A percentile compares a stretch with the other conserved stretches of the same genome.
Conservation (phyloP, 2,888 invertebrate species). For the Dolichopus griseipennis region DNA sequence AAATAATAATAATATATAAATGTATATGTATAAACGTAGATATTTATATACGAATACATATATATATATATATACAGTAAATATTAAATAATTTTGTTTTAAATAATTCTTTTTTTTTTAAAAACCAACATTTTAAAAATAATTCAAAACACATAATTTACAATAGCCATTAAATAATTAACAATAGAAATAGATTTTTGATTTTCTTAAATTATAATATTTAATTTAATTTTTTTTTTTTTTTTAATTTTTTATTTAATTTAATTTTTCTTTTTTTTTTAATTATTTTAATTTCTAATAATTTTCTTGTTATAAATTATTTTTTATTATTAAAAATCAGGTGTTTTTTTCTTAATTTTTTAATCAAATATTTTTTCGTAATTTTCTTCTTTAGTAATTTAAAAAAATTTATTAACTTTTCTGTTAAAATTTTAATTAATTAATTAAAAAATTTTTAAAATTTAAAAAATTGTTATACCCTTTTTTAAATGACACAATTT, state of each 20-base stretch:
- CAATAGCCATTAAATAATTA: conserved; percentile 24
- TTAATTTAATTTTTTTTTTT: conserved; percentile 12
- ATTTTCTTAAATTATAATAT: conserved; percentile 13
- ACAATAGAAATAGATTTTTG: conserved; percentile 23
- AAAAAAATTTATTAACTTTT: too few species aligned
- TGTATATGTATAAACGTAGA: too few species aligned
- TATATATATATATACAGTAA: too few species aligned
- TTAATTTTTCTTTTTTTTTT: too few species aligned
- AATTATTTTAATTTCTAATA: too few species aligned
- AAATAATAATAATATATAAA: background rate
- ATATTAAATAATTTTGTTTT: too few species aligned
- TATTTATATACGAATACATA: too few species aligned
- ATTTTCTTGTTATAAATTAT: conserved; percentile 10
- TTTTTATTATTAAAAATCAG: background rate
- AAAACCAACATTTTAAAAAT: background rate
- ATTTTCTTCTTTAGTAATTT: too few species aligned
- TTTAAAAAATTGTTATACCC: background rate
- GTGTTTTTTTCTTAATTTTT: background rate
- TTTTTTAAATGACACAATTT: conserved; percentile 4
- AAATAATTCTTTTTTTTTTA: too few species aligned
- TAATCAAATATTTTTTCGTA: too few species aligned
- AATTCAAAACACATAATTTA: conserved; percentile 15
- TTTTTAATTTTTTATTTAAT: conserved; percentile 14
- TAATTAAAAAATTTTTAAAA: too few species aligned
- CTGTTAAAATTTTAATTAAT: too few species aligned